Evolutionary conservation across 2,888 invertebrate genomes (phyloP).

Genomic region (Lapara coniferarum): DNA sequence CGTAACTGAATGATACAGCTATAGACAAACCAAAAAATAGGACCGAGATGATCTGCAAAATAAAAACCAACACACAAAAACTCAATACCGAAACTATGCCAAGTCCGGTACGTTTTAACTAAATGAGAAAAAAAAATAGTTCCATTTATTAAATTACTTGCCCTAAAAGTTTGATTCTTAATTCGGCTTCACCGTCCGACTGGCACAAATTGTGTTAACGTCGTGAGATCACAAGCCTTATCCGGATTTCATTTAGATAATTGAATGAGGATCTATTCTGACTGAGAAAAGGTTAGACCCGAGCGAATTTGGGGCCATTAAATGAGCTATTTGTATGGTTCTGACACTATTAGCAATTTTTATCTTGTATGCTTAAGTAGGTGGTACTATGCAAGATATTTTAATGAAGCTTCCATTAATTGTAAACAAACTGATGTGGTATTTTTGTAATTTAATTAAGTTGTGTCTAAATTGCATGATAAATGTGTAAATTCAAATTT

Average conservation of each 20-base stretch:
- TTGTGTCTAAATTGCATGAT: no score
- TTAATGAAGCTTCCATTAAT: no score
- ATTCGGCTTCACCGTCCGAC: conserved; percentile 54
- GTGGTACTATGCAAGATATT: no score
- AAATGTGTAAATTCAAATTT: no score
- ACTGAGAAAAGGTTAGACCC: conserved; percentile 69
- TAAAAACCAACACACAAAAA: background rate
- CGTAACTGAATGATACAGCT: no score
- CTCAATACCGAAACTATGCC: conserved; percentile 18
- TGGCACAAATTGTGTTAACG: conserved; percentile 76
- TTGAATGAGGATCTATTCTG: conserved; percentile 80
- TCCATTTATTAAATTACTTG: conserved; percentile 31
- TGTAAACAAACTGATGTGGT: no score
- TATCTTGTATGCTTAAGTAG: no score
- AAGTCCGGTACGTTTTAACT: conserved; percentile 25
- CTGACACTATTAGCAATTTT: no score
- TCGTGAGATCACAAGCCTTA: conserved; percentile 70
- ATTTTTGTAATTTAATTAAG: no score
- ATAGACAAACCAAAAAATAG: background rate
- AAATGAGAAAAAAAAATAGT: conserved; percentile 32
- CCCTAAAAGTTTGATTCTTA: conserved; percentile 57
- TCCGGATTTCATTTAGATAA: conserved; percentile 82
- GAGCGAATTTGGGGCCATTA: conserved; percentile 51
- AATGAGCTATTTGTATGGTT: conserved; percentile 30
- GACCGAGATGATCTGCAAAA: background rate